phyloP scores from a whole-genome alignment of 2,113 vertebrate genomes.

The Antidorcas marsupialis region DNA sequence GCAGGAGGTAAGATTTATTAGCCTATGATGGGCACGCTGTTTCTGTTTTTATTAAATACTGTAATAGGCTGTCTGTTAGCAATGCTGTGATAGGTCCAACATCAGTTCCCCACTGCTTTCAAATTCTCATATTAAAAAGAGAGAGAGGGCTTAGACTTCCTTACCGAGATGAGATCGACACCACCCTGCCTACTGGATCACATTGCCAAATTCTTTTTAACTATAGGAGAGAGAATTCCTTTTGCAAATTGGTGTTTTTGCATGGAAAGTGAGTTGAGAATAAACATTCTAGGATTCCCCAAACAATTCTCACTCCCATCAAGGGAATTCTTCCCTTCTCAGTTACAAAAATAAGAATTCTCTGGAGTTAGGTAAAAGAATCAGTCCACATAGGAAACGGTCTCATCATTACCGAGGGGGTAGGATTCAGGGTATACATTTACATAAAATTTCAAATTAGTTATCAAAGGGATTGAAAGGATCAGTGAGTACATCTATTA shows the following conservation, averaged over 20 bases:
- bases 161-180: background rate
- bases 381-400: conserved; percentile 22
- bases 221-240: conserved; percentile 1
- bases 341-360: conserved; percentile 32
- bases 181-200: conserved; percentile 49
- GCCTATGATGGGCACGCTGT: conserved; percentile 73
- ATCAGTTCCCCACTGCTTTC: conserved; percentile 69
- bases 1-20: conserved; percentile 69
- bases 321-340: conserved; percentile 18
- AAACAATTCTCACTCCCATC: background rate
- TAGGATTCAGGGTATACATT: background rate
- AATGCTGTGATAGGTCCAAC: conserved; percentile 73
- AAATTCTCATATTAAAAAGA: conserved; percentile 64
- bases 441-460: background rate
- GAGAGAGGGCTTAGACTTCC: conserved; percentile 69
- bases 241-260: background rate
- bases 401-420: background rate
- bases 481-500: background rate
- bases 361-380: conserved; percentile 32
- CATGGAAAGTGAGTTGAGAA: background rate
- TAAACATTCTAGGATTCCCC: conserved; percentile 25
- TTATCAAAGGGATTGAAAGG: background rate
- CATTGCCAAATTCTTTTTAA: conserved; percentile 70
- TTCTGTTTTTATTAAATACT: conserved; percentile 77
- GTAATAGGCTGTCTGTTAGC: conserved; percentile 76